Percentiles rank a stretch among this genome's conserved stretches.
Conservation (phyloP, 2,113 vertebrate genomes). For the Pseudopipra pipra region DNA sequence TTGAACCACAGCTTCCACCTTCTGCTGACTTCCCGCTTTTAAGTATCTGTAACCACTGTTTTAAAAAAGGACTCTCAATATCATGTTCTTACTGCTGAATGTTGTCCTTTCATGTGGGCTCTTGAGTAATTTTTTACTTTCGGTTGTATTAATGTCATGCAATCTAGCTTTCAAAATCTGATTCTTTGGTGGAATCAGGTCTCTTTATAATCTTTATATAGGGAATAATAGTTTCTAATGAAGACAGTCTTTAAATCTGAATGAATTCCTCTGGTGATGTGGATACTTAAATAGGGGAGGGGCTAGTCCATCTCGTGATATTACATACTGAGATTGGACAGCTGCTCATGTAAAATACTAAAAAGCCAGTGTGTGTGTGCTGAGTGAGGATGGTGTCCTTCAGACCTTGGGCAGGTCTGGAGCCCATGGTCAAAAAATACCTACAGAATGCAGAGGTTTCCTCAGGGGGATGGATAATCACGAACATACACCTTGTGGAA, state of each 20-base stretch:
- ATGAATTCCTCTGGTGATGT: not conserved
- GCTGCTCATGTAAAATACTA: not conserved
- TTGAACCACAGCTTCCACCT: not conserved
- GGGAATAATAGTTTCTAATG: not conserved
- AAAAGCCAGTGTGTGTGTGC: rapidly evolving
- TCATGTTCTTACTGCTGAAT: not conserved
- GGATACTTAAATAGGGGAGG: not conserved
- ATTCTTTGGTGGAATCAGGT: not conserved
- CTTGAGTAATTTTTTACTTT: constrained; percentile 28
- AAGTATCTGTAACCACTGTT: not conserved
- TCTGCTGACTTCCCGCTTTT: not conserved
- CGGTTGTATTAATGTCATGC: not conserved
- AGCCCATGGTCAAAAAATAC: not conserved
- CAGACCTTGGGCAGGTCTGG: not conserved
- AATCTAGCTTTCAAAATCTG: not conserved
- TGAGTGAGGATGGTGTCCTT: not conserved
- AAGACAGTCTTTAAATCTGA: not conserved
- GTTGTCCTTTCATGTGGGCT: constrained; percentile 53
- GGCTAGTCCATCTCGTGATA: not conserved
- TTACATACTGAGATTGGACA: too few relatives aligned
- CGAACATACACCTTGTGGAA: rapidly evolving
- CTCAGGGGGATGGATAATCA: not conserved
- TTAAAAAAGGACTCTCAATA: not conserved
- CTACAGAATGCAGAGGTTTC: not conserved
- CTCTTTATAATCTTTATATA: not conserved